phyloP scores from a whole-genome alignment of 2,113 vertebrate genomes.

The Heterocephalus glaber region DNA sequence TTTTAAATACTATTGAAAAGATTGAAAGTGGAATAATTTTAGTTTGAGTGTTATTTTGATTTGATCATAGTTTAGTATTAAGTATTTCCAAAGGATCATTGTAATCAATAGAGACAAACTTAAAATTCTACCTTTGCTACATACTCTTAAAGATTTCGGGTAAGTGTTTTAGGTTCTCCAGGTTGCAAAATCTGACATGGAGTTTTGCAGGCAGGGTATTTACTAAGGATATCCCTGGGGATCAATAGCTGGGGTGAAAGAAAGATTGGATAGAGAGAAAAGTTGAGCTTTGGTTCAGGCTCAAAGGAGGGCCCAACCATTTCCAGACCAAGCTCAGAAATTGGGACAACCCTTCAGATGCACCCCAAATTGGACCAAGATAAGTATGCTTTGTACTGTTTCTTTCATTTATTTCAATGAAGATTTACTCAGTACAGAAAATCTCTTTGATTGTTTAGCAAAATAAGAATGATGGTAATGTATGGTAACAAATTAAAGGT shows the following conservation, averaged over 20 bases:
- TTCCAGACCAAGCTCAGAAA: background rate
- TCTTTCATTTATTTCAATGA: background rate
- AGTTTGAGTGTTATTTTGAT: background rate
- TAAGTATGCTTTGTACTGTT: background rate
- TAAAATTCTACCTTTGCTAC: background rate
- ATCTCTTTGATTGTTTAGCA: background rate
- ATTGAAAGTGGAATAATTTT: background rate
- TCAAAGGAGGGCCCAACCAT: background rate
- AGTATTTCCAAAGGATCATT: slow-evolving; percentile 6
- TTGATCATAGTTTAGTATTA: background rate
- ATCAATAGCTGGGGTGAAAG: background rate
- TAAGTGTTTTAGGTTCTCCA: background rate
- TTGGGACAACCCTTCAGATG: background rate
- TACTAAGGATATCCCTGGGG: background rate
- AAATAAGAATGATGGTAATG: background rate
- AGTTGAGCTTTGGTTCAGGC: background rate
- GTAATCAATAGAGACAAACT: background rate
- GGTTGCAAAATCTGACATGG: background rate
- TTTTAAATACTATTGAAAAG: slow-evolving; percentile 13
- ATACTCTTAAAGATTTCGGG: background rate
- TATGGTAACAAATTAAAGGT: background rate
- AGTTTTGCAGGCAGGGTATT: background rate
- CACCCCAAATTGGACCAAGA: background rate
- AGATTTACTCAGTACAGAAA: background rate
- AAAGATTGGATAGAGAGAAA: background rate